Evolutionary conservation across 2,888 invertebrate species (phyloP), one percentile per base, ranked within the genome.

Genomic region (Phortica okadai): DNA sequence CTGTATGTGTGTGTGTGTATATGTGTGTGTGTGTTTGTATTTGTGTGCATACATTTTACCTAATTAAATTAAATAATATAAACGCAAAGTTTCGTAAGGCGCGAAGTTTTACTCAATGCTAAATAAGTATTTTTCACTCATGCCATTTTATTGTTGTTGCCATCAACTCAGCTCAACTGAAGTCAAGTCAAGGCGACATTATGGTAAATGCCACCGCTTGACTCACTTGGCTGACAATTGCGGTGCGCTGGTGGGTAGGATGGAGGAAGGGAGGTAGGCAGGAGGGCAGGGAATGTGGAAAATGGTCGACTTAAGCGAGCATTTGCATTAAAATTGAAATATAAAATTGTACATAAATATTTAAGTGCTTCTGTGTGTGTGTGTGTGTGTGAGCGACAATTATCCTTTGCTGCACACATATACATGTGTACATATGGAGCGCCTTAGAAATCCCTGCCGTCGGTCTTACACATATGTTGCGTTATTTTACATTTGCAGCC

Each of bases 41-140:
- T 79, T 76, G 76, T 85, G 84, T 82, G 79, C 77, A 80, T 86
- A 87, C 85, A 88, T 88, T 88, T 88, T 85, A 86, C 88, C 85
- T 85, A 85, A 85, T 85, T 88, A 88, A 88, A 88, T 85, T 88
- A 88, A 88, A 85, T 88, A 85, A 88, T 88, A 86, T 88, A 82
- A 88, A 78, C 85, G 85, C 79, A 78, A 85, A 86, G 81, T 87
- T 88, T 80, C 80, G 79, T 79, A 79, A 80, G 78, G 81, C 73
- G 73, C 58, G 54, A 59, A 73, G 44, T 54, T 72, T 66, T 62
- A 25, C 21, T 8, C 56, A 56, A 56, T 56, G n/a, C 56, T 14
- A 56, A 14, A n/a, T 11, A 56, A 21, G 21, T 21, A 21, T 21
- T 21, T 33, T 33, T 33, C 11, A 56, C 56, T 56, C 16, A 16